Percentiles rank a stretch among this genome's conserved stretches.
Evolutionary conservation across 2,888 invertebrate species (phyloP).

Genomic region (Cenopis cana): DNA sequence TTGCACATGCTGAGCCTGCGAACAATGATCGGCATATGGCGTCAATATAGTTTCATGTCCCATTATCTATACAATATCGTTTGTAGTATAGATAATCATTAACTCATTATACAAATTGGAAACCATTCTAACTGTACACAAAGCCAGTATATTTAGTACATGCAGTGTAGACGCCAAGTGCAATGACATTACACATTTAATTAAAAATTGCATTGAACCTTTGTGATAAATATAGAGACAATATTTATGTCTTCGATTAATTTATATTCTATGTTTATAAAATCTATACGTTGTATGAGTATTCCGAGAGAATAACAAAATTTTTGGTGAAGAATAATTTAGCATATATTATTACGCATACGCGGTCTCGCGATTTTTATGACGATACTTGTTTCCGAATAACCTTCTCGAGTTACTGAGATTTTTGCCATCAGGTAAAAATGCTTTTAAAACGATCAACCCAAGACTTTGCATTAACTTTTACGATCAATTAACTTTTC

Average conservation of each 20-base stretch:
- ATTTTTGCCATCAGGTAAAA: background rate
- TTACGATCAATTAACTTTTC: constrained; percentile 3
- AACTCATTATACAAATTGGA: background rate
- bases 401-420: constrained; percentile 20
- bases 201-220: background rate
- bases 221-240: background rate
- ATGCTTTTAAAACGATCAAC: background rate
- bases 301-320: too few species aligned
- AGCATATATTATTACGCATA: constrained; percentile 26
- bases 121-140: background rate
- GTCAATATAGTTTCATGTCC: constrained; percentile 44
- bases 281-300: too few species aligned
- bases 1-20: constrained; percentile 54
- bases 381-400: constrained; percentile 8
- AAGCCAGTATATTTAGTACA: background rate
- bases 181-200: constrained; percentile 3
- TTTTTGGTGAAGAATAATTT: background rate
- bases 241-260: too few species aligned
- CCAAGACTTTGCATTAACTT: background rate
- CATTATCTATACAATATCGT: constrained; percentile 16
- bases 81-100: background rate
- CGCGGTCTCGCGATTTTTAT: constrained; percentile 17
- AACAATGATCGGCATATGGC: constrained; percentile 59
- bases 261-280: too few species aligned
- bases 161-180: background rate